Percentiles rank a stretch among this genome's conserved stretches.
phyloP scores from a whole-genome alignment of 2,113 vertebrate species.

The Tychaedon coryphoeus region DNA sequence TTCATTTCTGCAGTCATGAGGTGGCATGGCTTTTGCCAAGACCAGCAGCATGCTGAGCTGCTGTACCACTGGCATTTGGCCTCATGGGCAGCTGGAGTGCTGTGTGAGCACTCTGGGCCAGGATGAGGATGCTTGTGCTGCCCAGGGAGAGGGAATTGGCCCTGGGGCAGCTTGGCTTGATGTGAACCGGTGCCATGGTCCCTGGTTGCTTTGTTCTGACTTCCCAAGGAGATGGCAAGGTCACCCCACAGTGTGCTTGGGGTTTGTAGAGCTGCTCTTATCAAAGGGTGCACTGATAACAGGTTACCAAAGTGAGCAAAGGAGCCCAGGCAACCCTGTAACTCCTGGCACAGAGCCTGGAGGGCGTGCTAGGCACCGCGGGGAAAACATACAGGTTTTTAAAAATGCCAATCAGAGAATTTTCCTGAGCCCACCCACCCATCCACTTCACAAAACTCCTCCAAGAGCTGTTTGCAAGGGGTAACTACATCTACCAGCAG shows the following conservation, averaged over 20 bases:
- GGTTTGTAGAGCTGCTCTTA: background rate
- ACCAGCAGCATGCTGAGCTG: background rate
- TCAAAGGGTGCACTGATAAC: background rate
- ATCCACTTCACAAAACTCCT: background rate
- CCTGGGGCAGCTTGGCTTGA: background rate
- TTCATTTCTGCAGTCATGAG: background rate
- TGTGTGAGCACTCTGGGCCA: background rate
- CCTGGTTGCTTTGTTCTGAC: background rate
- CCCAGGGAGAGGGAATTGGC: background rate
- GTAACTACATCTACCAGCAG: background rate
- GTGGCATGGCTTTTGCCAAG: background rate
- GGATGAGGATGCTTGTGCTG: accelerated
- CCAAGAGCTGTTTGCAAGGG: background rate
- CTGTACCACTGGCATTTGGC: background rate
- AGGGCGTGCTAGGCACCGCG: background rate
- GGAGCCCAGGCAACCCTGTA: background rate
- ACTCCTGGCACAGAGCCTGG: background rate
- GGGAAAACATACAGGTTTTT: background rate
- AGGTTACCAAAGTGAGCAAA: background rate
- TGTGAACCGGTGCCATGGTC: background rate
- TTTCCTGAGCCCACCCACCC: background rate
- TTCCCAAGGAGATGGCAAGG: constrained; percentile 32
- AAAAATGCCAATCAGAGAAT: background rate
- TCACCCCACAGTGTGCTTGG: background rate
- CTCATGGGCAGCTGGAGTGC: background rate